Percentiles rank a stretch among this genome's conserved stretches.
phyloP scores from a whole-genome alignment of 2,113 vertebrate genomes.

The Sciurus niger region DNA sequence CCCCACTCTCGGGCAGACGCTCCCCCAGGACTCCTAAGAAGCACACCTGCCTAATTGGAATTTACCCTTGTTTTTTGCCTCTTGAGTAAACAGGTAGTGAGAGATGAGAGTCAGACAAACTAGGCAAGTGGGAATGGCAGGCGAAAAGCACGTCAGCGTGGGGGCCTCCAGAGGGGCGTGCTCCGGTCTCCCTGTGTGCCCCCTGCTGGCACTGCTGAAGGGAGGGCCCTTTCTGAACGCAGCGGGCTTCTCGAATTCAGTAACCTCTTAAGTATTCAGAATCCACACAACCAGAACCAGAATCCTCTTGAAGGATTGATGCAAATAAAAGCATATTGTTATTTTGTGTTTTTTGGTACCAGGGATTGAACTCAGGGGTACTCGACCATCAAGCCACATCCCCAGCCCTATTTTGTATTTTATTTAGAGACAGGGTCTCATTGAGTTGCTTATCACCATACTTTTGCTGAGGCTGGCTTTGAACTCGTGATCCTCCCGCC shows the following conservation, averaged over 20 bases:
- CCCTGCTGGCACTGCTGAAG: background rate
- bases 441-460: too few species aligned
- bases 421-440: too few species aligned
- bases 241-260: background rate
- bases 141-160: background rate
- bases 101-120: background rate
- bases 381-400: too few species aligned
- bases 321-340: background rate
- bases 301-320: background rate
- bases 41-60: background rate
- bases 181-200: accelerated
- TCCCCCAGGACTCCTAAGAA: background rate
- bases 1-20: background rate
- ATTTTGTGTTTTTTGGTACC: too few species aligned
- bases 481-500: too few species aligned
- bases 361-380: too few species aligned
- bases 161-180: background rate
- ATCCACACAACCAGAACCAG: background rate
- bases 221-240: background rate
- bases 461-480: too few species aligned
- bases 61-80: background rate
- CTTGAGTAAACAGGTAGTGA: background rate
- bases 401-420: too few species aligned
- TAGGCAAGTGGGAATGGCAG: background rate
- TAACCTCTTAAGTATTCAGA: background rate